Percentiles rank a stretch among this genome's conserved stretches.
Evolutionary conservation across 2,888 invertebrate species (phyloP).

Genomic region (Alsophila aescularia): DNA sequence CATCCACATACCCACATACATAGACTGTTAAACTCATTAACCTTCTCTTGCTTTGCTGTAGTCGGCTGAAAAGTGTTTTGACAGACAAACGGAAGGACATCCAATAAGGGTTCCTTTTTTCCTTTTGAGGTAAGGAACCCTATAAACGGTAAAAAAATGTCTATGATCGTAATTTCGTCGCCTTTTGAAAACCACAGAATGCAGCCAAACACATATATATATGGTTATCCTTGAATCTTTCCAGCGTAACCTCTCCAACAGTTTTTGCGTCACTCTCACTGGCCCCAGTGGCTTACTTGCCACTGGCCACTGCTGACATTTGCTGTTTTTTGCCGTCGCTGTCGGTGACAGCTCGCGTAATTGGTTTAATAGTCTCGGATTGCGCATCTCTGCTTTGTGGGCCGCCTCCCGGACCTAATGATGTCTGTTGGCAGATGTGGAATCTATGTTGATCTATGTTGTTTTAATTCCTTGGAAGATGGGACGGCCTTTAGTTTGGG

Average conservation of each 20-base stretch:
- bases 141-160: too few relatives aligned
- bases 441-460: too few relatives aligned
- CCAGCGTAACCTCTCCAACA: slow-evolving; percentile 39
- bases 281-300: slow-evolving; percentile 55
- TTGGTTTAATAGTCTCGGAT: slow-evolving; percentile 58
- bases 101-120: too few relatives aligned
- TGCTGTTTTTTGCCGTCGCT: slow-evolving; percentile 48
- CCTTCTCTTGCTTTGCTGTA: too few relatives aligned
- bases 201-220: slow-evolving; percentile 36
- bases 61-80: too few relatives aligned
- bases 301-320: slow-evolving; percentile 39
- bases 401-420: slow-evolving; percentile 54
- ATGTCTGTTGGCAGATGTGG: slow-evolving; percentile 13
- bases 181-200: slow-evolving; percentile 24
- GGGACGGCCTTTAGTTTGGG: too few relatives aligned
- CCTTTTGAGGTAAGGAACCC: too few relatives aligned
- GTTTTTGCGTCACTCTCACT: slow-evolving; percentile 50
- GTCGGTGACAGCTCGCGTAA: slow-evolving; percentile 51
- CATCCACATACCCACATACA: too few relatives aligned
- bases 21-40: too few relatives aligned
- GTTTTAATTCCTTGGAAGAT: too few relatives aligned
- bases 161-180: too few relatives aligned
- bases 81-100: too few relatives aligned
- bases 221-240: slow-evolving; percentile 30
- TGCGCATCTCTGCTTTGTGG: slow-evolving; percentile 43